Percentiles rank a stretch among this genome's conserved stretches.
Conservation (phyloP, 2,888 invertebrate species). For the Carcina quercana region DNA sequence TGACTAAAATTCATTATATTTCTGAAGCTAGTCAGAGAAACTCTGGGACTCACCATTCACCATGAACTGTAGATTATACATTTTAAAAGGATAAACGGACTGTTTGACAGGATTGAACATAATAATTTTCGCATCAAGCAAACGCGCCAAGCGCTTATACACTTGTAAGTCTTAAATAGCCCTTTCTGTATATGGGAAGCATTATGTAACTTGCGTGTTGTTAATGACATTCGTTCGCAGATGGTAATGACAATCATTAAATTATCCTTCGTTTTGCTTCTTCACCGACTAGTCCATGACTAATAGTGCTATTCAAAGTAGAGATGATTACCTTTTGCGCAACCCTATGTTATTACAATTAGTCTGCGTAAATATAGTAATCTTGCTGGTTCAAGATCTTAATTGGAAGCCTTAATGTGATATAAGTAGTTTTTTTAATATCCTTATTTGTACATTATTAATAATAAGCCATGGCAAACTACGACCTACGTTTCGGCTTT, state of each 20-base stretch:
- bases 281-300: slow-evolving; percentile 11
- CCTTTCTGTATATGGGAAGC: slow-evolving; percentile 27
- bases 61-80: neutral
- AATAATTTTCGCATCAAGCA: slow-evolving; percentile 25
- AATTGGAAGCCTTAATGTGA: neutral
- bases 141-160: slow-evolving; percentile 6
- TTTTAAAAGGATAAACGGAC: neutral
- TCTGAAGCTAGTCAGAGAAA: no score
- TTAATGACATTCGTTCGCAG: slow-evolving; percentile 1
- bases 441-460: no score
- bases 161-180: slow-evolving; percentile 19
- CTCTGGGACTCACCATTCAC: no score
- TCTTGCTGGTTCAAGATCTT: neutral
- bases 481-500: no score
- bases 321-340: no score
- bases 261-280: slow-evolving; percentile 8
- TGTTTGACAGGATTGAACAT: slow-evolving; percentile 3
- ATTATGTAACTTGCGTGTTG: slow-evolving; percentile 21
- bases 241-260: slow-evolving; percentile 8
- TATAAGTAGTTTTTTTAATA: no score
- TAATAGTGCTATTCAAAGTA: slow-evolving; percentile 13
- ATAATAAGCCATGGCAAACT: no score
- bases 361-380: neutral
- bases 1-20: no score
- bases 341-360: slow-evolving; percentile 2